phyloP scores from a whole-genome alignment of 2,113 vertebrate species.

The Cebus imitator region DNA sequence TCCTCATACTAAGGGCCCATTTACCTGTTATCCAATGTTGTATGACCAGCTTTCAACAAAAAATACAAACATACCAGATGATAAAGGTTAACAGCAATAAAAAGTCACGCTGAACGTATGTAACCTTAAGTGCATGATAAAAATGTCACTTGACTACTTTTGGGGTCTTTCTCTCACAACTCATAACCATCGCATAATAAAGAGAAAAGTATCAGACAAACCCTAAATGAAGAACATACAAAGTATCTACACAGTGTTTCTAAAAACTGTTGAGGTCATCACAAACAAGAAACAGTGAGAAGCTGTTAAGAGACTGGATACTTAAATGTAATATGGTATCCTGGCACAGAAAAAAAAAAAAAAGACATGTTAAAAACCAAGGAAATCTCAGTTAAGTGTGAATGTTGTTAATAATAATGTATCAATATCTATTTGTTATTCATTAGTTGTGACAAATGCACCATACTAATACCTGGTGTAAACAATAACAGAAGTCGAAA shows the following conservation, averaged over 20 bases:
- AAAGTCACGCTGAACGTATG: not conserved
- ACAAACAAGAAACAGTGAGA: too few relatives aligned
- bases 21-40: not conserved
- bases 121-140: not conserved
- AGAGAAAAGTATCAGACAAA: not conserved
- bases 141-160: not conserved
- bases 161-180: not conserved
- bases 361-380: not conserved
- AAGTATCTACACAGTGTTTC: not conserved
- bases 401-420: not conserved
- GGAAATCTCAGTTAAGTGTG: not conserved
- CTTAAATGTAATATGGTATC: not conserved
- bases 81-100: not conserved
- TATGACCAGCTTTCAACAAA: not conserved
- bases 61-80: not conserved
- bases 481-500: not conserved
- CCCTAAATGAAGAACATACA: not conserved
- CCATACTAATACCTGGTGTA: not conserved
- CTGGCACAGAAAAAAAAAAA: too few relatives aligned
- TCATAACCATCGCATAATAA: not conserved
- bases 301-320: too few relatives aligned
- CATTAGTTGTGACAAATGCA: too few relatives aligned
- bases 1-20: not conserved
- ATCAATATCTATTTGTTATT: too few relatives aligned
- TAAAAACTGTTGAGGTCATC: too few relatives aligned